A percentile compares a stretch with the other conserved stretches of the same genome.
phyloP scores from a whole-genome alignment of 2,113 vertebrate genomes.

The Elephas maximus region DNA sequence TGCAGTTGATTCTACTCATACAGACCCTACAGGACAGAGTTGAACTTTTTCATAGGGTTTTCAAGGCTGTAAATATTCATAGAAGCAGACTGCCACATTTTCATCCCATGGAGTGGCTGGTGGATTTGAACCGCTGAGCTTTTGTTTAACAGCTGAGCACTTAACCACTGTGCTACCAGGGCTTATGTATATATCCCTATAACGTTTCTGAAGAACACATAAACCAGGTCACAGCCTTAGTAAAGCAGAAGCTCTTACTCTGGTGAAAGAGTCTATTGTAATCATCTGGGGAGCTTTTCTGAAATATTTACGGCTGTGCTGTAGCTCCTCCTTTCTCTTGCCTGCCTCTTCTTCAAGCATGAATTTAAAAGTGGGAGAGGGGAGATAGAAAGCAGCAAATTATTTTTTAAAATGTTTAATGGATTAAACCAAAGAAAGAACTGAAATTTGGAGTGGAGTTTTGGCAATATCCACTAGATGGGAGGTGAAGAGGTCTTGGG shows the following conservation, averaged over 20 bases:
- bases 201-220: not conserved
- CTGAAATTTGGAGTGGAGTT: not conserved
- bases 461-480: rapidly evolving
- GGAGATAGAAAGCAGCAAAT: not conserved
- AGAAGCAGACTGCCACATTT: no score
- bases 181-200: not conserved
- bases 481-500: not conserved
- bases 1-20: no score
- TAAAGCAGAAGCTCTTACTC: not conserved
- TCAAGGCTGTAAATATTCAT: no score
- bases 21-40: no score
- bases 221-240: not conserved
- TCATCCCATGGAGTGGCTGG: no score
- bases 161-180: no score
- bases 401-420: not conserved
- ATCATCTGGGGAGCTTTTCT: not conserved
- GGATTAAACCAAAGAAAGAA: not conserved
- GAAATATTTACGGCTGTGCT: not conserved
- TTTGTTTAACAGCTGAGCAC: no score
- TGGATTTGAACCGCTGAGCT: no score
- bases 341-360: not conserved
- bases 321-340: not conserved
- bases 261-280: not conserved
- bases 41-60: no score
- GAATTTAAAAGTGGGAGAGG: not conserved